A percentile compares a stretch with the other conserved stretches of the same genome.
These are phyloP conservation scores for Elmis aenea DNA, from an alignment of 2,888 invertebrate genomes.

Conservation along the genomic window DNA sequence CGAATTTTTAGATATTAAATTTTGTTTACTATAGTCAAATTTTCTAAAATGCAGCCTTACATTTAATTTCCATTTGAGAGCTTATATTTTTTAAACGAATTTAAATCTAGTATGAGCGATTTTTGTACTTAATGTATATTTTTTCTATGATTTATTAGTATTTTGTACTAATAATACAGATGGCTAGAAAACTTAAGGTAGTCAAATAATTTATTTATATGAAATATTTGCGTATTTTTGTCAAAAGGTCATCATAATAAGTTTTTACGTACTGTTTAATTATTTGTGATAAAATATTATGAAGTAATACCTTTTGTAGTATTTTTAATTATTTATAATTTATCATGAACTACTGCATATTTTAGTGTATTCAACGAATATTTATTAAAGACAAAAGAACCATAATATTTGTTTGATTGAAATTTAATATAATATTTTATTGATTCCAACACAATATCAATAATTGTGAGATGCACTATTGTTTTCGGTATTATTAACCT, in stretches of 20 bases:
- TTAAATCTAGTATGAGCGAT: constrained; percentile 6
- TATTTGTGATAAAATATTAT: constrained; percentile 14
- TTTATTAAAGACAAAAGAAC: too few relatives aligned
- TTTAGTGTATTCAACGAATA: constrained; percentile 20
- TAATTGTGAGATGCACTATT: constrained; percentile 4
- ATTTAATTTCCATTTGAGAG: constrained; percentile 14
- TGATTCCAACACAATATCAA: too few relatives aligned
- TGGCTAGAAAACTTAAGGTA: constrained; percentile 2
- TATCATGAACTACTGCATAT: too few relatives aligned
- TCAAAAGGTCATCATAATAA: too few relatives aligned
- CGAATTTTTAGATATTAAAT: constrained; percentile 11
- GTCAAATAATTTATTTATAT: constrained; percentile 7
- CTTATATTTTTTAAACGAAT: constrained; percentile 18
- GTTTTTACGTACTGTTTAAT: constrained; percentile 4
- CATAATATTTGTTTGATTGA: too few relatives aligned
- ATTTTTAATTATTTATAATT: constrained; percentile 11
- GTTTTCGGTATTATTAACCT: constrained; percentile 3
- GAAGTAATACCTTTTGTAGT: constrained; percentile 7
- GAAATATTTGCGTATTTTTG: not conserved
- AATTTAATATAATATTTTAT: too few relatives aligned
- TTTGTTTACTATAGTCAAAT: constrained; percentile 14
- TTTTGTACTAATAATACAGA: constrained; percentile 11
- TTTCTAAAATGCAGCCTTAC: constrained; percentile 11
- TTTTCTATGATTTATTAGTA: constrained; percentile 18
- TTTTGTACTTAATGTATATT: constrained; percentile 20